Evolutionary conservation across 1,140 invertebrate species (phyloP).

Genomic region (Drosophila erecta): DNA sequence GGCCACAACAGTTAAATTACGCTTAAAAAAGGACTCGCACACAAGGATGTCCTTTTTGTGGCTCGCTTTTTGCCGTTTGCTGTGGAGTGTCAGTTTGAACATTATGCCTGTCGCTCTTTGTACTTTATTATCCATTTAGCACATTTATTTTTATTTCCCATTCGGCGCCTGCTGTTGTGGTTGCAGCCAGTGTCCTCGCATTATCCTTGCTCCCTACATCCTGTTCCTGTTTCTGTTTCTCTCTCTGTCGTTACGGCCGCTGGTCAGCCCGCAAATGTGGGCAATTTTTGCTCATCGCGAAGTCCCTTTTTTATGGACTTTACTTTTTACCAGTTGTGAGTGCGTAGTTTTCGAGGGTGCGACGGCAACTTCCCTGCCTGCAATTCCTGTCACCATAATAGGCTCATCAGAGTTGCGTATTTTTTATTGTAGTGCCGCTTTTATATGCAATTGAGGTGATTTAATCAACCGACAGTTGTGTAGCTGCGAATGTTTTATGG

Average conservation of each 20-base stretch:
- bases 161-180: conserved; percentile 39
- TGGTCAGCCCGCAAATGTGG: conserved; percentile 69
- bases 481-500: conserved; percentile 38
- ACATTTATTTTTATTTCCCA: conserved; percentile 80
- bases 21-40: conserved; percentile 63
- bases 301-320: conserved; percentile 69
- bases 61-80: conserved; percentile 30
- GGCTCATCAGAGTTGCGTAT: conserved; percentile 66
- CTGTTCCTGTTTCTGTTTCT: conserved; percentile 12
- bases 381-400: conserved; percentile 68
- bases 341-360: conserved; percentile 46
- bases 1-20: conserved; percentile 77
- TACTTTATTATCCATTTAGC: conserved; percentile 83
- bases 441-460: conserved; percentile 62
- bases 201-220: conserved; percentile 46
- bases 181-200: conserved; percentile 50
- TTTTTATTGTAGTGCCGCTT: conserved; percentile 57
- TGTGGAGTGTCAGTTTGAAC: conserved; percentile 61
- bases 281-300: conserved; percentile 55
- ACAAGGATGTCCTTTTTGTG: conserved; percentile 35
- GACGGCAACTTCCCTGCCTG: conserved; percentile 39
- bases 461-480: conserved; percentile 74
- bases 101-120: conserved; percentile 77
- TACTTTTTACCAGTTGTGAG: conserved; percentile 79
- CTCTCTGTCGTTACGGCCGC: conserved; percentile 41